phyloP scores from a whole-genome alignment of 2,797 vertebrate genomes.

The Parotocinclus haroldoi region DNA sequence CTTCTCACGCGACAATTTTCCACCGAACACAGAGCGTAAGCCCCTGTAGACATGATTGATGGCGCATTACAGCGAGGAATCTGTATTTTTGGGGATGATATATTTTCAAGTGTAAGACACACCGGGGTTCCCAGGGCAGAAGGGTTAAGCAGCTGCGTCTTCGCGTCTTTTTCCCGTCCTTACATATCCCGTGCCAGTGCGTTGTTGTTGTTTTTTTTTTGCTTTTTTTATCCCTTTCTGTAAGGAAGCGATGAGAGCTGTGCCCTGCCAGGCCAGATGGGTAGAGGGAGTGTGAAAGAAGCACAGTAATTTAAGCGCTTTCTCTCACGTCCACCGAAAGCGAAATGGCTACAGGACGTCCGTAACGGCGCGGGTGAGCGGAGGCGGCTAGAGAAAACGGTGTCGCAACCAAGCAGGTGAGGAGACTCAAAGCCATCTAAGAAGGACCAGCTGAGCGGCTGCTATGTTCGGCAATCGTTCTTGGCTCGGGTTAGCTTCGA shows the following conservation, averaged over 20 bases:
- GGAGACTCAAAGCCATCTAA: constrained; percentile 8
- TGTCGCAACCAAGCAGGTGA: constrained; percentile 67
- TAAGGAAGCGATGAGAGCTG: background rate
- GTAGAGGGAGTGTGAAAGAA: background rate
- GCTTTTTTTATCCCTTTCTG: background rate
- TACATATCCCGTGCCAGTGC: background rate
- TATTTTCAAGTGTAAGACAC: constrained; percentile 19
- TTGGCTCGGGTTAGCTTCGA: background rate
- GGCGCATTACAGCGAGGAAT: background rate
- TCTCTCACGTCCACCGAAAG: background rate
- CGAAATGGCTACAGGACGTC: background rate
- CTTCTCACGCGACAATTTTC: background rate
- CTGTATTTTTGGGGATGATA: constrained; percentile 2
- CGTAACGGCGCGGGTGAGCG: background rate
- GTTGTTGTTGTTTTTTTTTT: too few species aligned
- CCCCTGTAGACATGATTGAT: constrained; percentile 65
- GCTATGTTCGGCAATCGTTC: background rate
- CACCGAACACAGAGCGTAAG: constrained; percentile 32
- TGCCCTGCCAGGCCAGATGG: background rate
- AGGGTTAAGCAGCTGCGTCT: background rate
- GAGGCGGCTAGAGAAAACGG: too few species aligned
- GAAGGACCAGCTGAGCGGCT: too few species aligned
- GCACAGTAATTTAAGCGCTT: background rate
- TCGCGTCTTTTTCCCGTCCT: background rate
- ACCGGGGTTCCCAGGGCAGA: background rate